Percentiles rank a stretch among this genome's conserved stretches.
Conservation (phyloP, 2,888 invertebrate genomes). For the Cryptosula pallasiana region DNA sequence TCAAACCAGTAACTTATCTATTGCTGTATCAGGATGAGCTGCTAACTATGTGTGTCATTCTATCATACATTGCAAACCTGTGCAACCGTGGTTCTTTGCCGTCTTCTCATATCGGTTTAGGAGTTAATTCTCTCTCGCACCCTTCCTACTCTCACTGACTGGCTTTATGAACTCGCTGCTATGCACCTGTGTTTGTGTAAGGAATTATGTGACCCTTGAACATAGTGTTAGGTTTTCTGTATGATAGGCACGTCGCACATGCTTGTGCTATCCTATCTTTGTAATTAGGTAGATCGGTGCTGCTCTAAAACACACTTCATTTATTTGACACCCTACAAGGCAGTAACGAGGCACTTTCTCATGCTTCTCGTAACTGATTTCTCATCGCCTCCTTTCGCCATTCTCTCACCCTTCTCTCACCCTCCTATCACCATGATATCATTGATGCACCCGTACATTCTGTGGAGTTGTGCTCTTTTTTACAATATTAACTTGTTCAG, state of each 20-base stretch:
- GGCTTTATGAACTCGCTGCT: not conserved
- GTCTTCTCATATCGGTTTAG: not conserved
- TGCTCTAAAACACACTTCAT: not conserved
- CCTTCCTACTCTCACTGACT: not conserved
- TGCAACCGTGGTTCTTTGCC: not conserved
- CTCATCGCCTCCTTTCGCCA: no score
- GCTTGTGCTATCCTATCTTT: not conserved
- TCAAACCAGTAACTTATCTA: not conserved
- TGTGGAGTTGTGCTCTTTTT: no score
- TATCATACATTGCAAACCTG: not conserved
- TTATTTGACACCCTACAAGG: not conserved
- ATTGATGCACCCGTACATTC: no score
- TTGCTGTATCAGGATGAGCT: not conserved
- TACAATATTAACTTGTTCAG: no score
- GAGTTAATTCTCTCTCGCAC: not conserved
- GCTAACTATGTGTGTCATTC: no score
- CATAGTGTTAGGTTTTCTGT: not conserved
- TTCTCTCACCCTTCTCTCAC: no score
- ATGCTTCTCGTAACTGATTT: no score
- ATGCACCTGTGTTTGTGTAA: conserved; percentile 19
- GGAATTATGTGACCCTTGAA: conserved; percentile 12
- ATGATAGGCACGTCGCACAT: not conserved
- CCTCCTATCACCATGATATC: no score
- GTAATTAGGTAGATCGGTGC: conserved; percentile 2
- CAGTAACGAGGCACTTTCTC: no score